Base-by-base conservation (phyloP, 1,140 invertebrate species). In the Trinorchestia longiramus region DNA sequence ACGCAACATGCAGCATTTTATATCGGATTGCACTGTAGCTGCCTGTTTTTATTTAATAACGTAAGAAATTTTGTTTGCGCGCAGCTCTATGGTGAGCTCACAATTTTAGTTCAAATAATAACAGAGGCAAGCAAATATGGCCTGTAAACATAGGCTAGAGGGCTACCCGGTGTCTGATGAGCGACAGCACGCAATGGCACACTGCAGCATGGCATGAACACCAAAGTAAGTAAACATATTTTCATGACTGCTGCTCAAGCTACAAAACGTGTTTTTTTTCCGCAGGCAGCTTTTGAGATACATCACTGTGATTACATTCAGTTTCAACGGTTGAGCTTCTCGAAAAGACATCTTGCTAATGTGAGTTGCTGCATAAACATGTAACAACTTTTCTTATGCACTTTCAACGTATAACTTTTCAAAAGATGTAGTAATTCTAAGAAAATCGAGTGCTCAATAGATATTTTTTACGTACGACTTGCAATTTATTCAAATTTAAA, bases 31-130 rank as follows among this genome's bases (percentile, higher is more conserved):
- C 62, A 77, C 62, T 36, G 28, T 23, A 28, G 11, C 11, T 36
- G 62, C 62, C 36, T 77, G 1, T 77, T 77, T 36, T 77, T 77
- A 77, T 77, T 77, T 77, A 77, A 77, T 77, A 36, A 77, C 11
- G 1, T 77, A 77, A 77, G 36, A 77, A 36, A 77, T 77, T 53
- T 77, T 77, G 28, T 28, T 77, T 77, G 62, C 62, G 62, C 62
- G 28, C 62, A 19, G 62, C 62, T 77, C 62, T 36, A 3, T 1
- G 11, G 15, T 77, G 62, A 77, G 62, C 28, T 77, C 15, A 36
- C 15, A 77, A 77, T 77, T 77, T 77, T 77, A 77, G 62, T 77
- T 77, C 62, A 77, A 77, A 77, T 77, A 77, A 77, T 77, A 77
- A 77, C 15, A 77, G 62, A 36, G 62, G 62, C 62, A 28, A 77